Percentiles rank a stretch among this genome's conserved stretches.
Evolutionary conservation across 1,140 invertebrate species (phyloP).

Genomic region (Bombus sylvicola): DNA sequence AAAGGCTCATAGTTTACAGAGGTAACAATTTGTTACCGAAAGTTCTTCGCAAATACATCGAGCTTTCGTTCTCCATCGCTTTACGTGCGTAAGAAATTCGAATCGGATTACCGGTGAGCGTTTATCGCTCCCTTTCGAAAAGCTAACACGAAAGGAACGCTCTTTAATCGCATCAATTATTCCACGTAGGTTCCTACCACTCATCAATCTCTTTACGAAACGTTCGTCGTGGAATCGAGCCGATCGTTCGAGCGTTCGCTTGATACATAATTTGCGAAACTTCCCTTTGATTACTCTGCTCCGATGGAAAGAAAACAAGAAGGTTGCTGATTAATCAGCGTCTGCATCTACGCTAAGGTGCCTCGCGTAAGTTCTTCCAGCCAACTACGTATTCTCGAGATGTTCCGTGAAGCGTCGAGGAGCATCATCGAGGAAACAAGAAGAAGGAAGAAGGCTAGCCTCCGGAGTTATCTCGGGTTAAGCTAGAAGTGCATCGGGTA

Average conservation of each 20-base stretch:
- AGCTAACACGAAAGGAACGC: slow-evolving; percentile 25
- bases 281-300: slow-evolving; percentile 9
- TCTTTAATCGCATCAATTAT: slow-evolving; percentile 42
- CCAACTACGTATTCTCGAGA: slow-evolving; percentile 9
- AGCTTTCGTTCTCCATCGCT: not conserved
- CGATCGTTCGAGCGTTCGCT: slow-evolving; percentile 15
- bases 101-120: slow-evolving; percentile 13
- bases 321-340: slow-evolving; percentile 40
- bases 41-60: not conserved
- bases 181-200: not conserved
- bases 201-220: slow-evolving; percentile 26
- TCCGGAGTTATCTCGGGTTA: slow-evolving; percentile 54
- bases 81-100: not conserved
- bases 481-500: slow-evolving; percentile 46
- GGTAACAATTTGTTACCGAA: not conserved
- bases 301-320: not conserved
- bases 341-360: not conserved
- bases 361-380: not conserved
- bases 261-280: slow-evolving; percentile 40
- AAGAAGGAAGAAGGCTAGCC: slow-evolving; percentile 38
- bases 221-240: not conserved
- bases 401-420: not conserved
- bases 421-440: slow-evolving; percentile 30
- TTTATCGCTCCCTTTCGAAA: not conserved
- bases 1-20: not conserved